Percentiles rank a stretch among this genome's conserved stretches.
phyloP scores from a whole-genome alignment of 2,888 invertebrate genomes.

The Agrotis clavis region DNA sequence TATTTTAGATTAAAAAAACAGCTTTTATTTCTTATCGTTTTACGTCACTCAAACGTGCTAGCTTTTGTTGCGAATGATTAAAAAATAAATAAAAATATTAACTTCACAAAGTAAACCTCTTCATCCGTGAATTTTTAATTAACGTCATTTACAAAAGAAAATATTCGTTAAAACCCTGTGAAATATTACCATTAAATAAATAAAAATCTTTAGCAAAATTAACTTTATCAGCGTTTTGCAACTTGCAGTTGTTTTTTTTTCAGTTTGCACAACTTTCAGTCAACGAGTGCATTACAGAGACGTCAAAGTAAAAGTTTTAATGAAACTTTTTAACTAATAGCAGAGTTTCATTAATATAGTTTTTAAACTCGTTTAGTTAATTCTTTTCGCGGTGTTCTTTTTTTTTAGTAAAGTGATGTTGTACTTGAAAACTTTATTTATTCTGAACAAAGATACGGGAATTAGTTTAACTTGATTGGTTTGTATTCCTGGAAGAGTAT shows the following conservation, averaged over 20 bases:
- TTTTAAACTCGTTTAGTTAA: constrained; percentile 28
- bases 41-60: too few relatives aligned
- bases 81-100: too few relatives aligned
- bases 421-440: too few relatives aligned
- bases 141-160: constrained; percentile 2
- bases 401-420: background rate
- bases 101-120: too few relatives aligned
- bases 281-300: constrained; percentile 48
- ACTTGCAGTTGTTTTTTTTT: constrained; percentile 55
- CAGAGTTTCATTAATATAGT: constrained; percentile 33
- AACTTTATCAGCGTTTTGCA: background rate
- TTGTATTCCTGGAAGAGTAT: too few relatives aligned
- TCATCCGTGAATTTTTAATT: constrained; percentile 32
- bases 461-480: too few relatives aligned
- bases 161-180: constrained; percentile 2
- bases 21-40: too few relatives aligned
- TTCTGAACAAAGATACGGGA: too few relatives aligned
- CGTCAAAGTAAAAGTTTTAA: constrained; percentile 61
- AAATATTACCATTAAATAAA: background rate
- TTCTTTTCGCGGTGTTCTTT: background rate
- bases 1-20: too few relatives aligned
- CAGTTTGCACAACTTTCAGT: constrained; percentile 29
- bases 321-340: constrained; percentile 53
- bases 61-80: too few relatives aligned
- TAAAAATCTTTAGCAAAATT: constrained; percentile 10